Percentiles rank a stretch among this genome's conserved stretches.
Conservation (phyloP, 2,888 invertebrate genomes). For the Coleophora deauratella region DNA sequence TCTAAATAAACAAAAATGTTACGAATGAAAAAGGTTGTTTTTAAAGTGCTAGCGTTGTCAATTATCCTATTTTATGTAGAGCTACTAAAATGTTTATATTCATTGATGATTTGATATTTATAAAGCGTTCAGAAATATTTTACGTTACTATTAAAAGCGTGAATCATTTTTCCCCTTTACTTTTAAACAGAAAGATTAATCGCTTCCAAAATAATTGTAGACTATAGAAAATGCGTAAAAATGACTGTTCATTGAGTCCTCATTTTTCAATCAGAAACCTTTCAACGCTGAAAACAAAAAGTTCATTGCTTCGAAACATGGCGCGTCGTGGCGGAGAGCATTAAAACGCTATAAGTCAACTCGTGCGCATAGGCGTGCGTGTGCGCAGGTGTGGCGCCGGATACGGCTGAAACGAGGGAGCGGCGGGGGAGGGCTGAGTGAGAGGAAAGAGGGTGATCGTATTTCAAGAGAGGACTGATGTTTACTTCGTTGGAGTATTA, state of each 20-base stretch:
- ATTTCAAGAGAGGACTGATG: slow-evolving; percentile 9
- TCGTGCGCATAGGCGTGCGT: slow-evolving; percentile 31
- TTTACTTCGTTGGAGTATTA: neutral
- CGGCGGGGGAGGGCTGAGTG: slow-evolving; percentile 13
- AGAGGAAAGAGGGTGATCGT: slow-evolving; percentile 33
- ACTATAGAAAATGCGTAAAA: neutral
- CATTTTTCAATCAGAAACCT: slow-evolving; percentile 34
- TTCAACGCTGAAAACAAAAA: slow-evolving; percentile 50
- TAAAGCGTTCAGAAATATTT: no score
- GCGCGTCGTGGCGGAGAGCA: slow-evolving; percentile 39
- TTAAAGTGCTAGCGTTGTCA: no score
- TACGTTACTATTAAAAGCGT: no score
- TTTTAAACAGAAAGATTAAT: no score
- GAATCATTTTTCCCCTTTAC: no score
- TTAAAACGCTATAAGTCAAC: slow-evolving; percentile 61
- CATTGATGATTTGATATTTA: no score
- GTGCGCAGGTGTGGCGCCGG: slow-evolving; percentile 67
- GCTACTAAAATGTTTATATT: no score
- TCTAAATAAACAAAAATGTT: no score
- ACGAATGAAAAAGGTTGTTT: no score
- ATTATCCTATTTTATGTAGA: no score
- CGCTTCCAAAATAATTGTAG: no score
- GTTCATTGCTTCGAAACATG: slow-evolving; percentile 46
- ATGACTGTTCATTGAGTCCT: slow-evolving; percentile 9
- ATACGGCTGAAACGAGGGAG: slow-evolving; percentile 50